Percentiles rank a stretch among this genome's conserved stretches.
Evolutionary conservation across 2,888 invertebrate species (phyloP).

Genomic region (Drosophila meridiana): DNA sequence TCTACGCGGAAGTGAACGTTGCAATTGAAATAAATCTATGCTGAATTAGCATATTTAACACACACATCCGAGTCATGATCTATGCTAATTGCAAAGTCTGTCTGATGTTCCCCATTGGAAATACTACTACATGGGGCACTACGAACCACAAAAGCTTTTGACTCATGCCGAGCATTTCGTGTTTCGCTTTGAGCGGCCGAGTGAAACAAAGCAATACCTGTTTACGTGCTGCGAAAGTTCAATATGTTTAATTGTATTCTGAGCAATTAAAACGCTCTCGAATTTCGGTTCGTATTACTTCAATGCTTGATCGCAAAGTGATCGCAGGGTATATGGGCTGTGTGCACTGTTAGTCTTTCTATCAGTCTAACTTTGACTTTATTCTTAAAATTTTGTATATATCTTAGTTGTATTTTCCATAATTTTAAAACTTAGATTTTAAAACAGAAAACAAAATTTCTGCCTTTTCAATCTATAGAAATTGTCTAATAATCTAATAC

Average conservation of each 20-base stretch:
- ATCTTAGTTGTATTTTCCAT: not conserved
- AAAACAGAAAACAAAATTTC: too few species aligned
- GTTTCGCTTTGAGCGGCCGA: slow-evolving; percentile 1
- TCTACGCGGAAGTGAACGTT: slow-evolving; percentile 19
- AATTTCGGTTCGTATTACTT: not conserved
- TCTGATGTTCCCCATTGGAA: slow-evolving; percentile 6
- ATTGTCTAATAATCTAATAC: not conserved
- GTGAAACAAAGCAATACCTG: slow-evolving; percentile 10
- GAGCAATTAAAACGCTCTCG: not conserved
- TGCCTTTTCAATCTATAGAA: too few species aligned
- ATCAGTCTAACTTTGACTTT: not conserved
- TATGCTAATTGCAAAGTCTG: slow-evolving; percentile 39
- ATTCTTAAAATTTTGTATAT: too few species aligned
- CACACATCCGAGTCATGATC: slow-evolving; percentile 9
- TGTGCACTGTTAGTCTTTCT: not conserved
- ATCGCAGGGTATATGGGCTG: not conserved
- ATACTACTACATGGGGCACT: slow-evolving; percentile 2
- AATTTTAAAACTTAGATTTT: not conserved
- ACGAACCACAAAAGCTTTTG: slow-evolving; percentile 15
- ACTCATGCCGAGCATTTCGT: slow-evolving; percentile 23
- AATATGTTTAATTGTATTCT: slow-evolving; percentile 4
- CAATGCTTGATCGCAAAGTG: not conserved
- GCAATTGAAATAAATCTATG: slow-evolving; percentile 23
- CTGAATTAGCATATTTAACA: slow-evolving; percentile 29
- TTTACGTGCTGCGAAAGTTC: slow-evolving; percentile 19